Evolutionary conservation across 1,140 invertebrate species (phyloP).

Genomic region (Eupristina koningsbergeri): DNA sequence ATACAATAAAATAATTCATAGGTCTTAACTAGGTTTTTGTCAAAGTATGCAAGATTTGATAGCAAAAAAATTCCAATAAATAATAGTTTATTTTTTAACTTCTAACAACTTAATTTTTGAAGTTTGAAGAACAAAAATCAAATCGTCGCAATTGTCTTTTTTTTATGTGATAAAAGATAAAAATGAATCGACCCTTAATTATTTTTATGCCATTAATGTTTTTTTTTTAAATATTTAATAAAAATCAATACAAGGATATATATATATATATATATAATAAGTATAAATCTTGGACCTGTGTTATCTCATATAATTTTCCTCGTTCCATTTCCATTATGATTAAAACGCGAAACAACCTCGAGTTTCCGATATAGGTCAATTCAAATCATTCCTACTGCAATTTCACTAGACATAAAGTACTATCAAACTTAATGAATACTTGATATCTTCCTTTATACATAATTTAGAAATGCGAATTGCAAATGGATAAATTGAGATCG

Average conservation of each 20-base stretch:
- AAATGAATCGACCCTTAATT: slow-evolving; percentile 9
- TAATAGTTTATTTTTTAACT: background rate
- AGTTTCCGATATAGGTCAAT: slow-evolving; percentile 54
- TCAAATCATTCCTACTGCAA: background rate
- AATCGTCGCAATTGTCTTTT: too few relatives aligned
- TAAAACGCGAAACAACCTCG: slow-evolving; percentile 58
- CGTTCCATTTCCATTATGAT: background rate
- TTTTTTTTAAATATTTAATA: slow-evolving; percentile 35
- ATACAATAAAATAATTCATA: background rate
- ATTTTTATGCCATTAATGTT: slow-evolving; percentile 9
- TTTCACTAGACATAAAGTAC: background rate
- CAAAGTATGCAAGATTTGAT: background rate
- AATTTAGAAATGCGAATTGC: slow-evolving; percentile 14
- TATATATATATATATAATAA: too few relatives aligned
- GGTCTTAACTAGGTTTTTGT: background rate
- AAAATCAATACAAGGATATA: too few relatives aligned
- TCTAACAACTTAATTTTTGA: background rate
- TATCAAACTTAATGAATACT: background rate
- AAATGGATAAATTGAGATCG: background rate
- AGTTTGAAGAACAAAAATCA: background rate
- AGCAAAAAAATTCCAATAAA: background rate
- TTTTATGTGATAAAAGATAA: too few relatives aligned
- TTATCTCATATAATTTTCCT: too few relatives aligned
- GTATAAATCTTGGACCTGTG: background rate
- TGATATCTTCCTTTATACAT: slow-evolving; percentile 13